These are phyloP conservation scores for Hylia prasina DNA, from an alignment of 2,113 vertebrate genomes.

Conservation along the genomic window DNA sequence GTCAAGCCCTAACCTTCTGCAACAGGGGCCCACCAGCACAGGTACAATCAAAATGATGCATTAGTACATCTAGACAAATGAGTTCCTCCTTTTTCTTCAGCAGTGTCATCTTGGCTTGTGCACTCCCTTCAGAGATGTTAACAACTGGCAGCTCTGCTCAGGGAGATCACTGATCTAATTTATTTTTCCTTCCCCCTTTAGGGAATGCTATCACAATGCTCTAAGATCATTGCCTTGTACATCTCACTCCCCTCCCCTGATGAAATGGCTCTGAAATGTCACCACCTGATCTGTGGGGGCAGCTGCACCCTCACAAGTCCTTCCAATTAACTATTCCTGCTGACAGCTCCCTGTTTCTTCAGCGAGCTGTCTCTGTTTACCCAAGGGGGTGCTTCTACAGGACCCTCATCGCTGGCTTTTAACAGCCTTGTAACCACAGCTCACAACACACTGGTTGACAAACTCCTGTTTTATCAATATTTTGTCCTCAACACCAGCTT, in stretches of 20 bases:
- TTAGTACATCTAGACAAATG: conserved; percentile 16
- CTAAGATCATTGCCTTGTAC: conserved; percentile 43
- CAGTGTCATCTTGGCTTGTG: not conserved
- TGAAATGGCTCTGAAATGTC: conserved; percentile 49
- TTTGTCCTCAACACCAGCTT: not conserved
- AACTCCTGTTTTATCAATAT: not conserved
- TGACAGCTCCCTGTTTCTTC: not conserved
- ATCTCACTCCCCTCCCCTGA: conserved; percentile 32
- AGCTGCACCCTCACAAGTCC: not conserved
- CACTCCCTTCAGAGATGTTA: not conserved
- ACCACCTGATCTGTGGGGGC: not conserved
- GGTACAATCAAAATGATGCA: conserved; percentile 12
- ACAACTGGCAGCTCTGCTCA: conserved; percentile 51
- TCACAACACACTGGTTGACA: not conserved
- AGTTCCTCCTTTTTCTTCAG: not conserved
- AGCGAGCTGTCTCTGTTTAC: not conserved
- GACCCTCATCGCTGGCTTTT: not conserved
- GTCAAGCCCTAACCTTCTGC: not conserved
- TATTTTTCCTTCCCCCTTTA: conserved; percentile 37
- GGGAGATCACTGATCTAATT: conserved; percentile 62
- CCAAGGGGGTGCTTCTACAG: not conserved
- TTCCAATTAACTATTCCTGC: conserved; percentile 37
- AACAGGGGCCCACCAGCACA: not conserved
- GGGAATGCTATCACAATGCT: conserved; percentile 51
- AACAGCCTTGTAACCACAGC: conserved; percentile 2